Evolutionary conservation across 2,797 vertebrate genomes (phyloP).

Genomic region (Mormyrus hasselquistii): DNA sequence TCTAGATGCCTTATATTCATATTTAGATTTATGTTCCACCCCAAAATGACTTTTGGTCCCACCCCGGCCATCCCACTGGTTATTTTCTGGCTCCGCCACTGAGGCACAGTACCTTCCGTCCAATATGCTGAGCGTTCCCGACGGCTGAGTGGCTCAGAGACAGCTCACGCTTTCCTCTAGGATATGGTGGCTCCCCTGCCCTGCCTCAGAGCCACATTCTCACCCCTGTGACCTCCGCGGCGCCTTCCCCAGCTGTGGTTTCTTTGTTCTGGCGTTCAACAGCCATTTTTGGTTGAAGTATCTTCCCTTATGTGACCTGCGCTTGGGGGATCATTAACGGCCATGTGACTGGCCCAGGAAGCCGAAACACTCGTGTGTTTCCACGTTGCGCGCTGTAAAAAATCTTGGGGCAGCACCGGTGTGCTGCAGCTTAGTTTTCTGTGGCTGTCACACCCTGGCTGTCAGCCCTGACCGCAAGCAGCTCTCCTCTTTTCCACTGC

Average conservation of each 20-base stretch:
- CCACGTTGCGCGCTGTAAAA: neutral
- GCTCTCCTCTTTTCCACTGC: neutral
- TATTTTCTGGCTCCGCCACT: neutral
- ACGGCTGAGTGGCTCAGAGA: neutral
- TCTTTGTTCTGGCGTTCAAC: neutral
- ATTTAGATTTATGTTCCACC: neutral
- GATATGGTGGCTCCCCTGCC: neutral
- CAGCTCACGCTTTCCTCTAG: neutral
- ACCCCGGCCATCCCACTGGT: no score
- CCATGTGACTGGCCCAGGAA: neutral
- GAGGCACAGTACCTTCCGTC: neutral
- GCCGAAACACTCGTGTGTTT: neutral
- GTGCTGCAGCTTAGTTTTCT: neutral
- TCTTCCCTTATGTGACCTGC: neutral
- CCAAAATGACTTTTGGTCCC: neutral
- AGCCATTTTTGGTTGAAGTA: neutral
- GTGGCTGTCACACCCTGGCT: neutral
- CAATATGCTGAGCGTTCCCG: neutral
- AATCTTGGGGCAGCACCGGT: neutral
- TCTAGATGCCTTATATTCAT: neutral
- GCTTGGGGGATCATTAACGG: neutral
- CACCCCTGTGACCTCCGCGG: neutral
- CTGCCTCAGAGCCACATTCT: neutral
- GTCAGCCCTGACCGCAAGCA: neutral
- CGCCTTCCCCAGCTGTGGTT: neutral